Evolutionary conservation across 1,140 invertebrate genomes (phyloP).

Genomic region (Bombus turneri): DNA sequence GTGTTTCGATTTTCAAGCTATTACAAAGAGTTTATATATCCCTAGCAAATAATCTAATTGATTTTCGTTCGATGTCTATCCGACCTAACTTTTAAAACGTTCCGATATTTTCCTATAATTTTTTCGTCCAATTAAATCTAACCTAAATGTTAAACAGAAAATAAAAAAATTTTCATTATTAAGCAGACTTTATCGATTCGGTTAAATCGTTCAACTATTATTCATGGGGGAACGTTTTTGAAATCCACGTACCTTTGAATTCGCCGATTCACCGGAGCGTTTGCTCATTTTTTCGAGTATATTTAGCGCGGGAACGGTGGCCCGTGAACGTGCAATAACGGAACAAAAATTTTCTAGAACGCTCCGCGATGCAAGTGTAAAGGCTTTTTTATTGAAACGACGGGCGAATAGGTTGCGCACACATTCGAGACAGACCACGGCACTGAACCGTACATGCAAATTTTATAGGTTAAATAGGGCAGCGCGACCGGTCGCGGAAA

Average conservation of each 20-base stretch:
- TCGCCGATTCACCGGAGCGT: not conserved
- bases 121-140: not conserved
- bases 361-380: conserved; percentile 44
- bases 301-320: not conserved
- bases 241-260: not conserved
- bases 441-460: conserved; percentile 66
- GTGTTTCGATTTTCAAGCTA: not conserved
- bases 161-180: not conserved
- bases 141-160: not conserved
- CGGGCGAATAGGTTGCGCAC: conserved; percentile 30
- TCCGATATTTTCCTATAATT: not conserved
- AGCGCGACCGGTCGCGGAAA: conserved; percentile 67
- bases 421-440: conserved; percentile 19
- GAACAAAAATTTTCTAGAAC: conserved; percentile 51
- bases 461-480: conserved; percentile 75
- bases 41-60: not conserved
- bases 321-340: conserved; percentile 9
- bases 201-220: not conserved
- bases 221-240: not conserved
- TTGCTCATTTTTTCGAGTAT: conserved; percentile 14
- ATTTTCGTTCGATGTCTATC: not conserved
- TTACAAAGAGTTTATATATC: not conserved
- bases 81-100: not conserved
- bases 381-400: conserved; percentile 58
- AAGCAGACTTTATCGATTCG: not conserved